Percentiles rank a stretch among this genome's conserved stretches.
Conservation (phyloP, 2,888 invertebrate species). For the Rhagium mordax region DNA sequence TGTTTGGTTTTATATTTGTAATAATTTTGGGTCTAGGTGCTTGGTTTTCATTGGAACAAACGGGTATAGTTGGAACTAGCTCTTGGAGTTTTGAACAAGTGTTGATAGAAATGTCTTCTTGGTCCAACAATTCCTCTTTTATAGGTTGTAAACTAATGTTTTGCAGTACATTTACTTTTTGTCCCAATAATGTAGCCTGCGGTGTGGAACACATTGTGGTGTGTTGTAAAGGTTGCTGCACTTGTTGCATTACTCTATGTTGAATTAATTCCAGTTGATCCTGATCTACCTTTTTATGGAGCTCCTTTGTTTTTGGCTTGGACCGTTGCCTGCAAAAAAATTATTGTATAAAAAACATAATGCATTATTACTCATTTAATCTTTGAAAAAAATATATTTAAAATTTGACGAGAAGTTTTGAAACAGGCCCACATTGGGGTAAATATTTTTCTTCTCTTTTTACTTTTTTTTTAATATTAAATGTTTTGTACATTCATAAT, state of each 20-base stretch:
- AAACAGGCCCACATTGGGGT: too few species aligned
- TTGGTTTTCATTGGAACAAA: constrained; percentile 62
- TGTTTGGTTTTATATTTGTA: constrained; percentile 55
- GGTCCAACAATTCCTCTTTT: constrained; percentile 43
- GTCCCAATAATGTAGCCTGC: constrained; percentile 40
- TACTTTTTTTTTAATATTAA: too few species aligned
- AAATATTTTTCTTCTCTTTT: too few species aligned
- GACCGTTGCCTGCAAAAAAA: constrained; percentile 51
- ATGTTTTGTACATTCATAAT: too few species aligned
- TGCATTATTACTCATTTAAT: not conserved
- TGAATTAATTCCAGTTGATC: constrained; percentile 43
- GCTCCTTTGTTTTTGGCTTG: constrained; percentile 51
- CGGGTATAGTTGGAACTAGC: constrained; percentile 26
- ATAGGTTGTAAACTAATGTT: constrained; percentile 61
- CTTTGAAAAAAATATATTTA: too few species aligned
- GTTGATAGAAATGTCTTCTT: constrained; percentile 18
- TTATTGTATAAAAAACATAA: not conserved
- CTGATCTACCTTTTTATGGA: constrained; percentile 59
- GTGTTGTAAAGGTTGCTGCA: constrained; percentile 40
- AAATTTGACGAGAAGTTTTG: too few species aligned
- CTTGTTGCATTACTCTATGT: constrained; percentile 47
- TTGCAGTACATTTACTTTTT: constrained; percentile 66
- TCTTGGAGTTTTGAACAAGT: constrained; percentile 19
- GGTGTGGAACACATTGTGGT: constrained; percentile 33
- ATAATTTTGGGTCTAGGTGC: constrained; percentile 57